Percentiles rank a stretch among this genome's conserved stretches.
Evolutionary conservation across 1,140 invertebrate species (phyloP).

Genomic region (Dysdera silvatica): DNA sequence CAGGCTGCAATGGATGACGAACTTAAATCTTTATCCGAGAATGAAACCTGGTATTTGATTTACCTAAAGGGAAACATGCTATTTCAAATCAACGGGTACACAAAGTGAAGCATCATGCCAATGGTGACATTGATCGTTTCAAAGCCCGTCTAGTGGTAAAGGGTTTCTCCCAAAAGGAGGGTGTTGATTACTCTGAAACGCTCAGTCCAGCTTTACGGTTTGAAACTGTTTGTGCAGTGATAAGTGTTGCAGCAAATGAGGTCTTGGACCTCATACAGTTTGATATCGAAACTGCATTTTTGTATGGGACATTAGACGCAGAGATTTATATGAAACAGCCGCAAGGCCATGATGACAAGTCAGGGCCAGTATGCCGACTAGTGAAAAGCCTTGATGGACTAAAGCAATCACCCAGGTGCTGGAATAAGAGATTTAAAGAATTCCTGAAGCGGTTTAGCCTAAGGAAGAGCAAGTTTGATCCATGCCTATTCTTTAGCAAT

Average conservation of each 20-base stretch:
- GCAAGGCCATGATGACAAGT: too few relatives aligned
- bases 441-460: slow-evolving; percentile 14
- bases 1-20: too few relatives aligned
- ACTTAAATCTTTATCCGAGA: too few relatives aligned
- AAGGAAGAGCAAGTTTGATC: slow-evolving; percentile 9
- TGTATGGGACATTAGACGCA: slow-evolving; percentile 40
- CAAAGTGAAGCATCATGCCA: slow-evolving; percentile 35
- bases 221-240: slow-evolving; percentile 38
- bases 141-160: slow-evolving; percentile 43
- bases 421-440: slow-evolving; percentile 38
- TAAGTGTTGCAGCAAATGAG: slow-evolving; percentile 35
- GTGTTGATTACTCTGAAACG: slow-evolving; percentile 42
- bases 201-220: slow-evolving; percentile 39
- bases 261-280: slow-evolving; percentile 37
- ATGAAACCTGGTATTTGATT: slow-evolving; percentile 41
- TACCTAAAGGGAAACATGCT: slow-evolving; percentile 29
- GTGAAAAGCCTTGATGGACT: slow-evolving; percentile 44
- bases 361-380: slow-evolving; percentile 33
- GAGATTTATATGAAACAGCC: slow-evolving; percentile 44
- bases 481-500: slow-evolving; percentile 13
- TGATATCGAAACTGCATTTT: slow-evolving; percentile 39
- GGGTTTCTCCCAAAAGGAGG: slow-evolving; percentile 41
- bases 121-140: slow-evolving; percentile 37
- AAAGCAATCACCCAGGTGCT: slow-evolving; percentile 43
- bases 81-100: slow-evolving; percentile 42